Evolutionary conservation across 2,113 vertebrate species (phyloP), one percentile per base, ranked within the genome.

Genomic region (Pipa parva): DNA sequence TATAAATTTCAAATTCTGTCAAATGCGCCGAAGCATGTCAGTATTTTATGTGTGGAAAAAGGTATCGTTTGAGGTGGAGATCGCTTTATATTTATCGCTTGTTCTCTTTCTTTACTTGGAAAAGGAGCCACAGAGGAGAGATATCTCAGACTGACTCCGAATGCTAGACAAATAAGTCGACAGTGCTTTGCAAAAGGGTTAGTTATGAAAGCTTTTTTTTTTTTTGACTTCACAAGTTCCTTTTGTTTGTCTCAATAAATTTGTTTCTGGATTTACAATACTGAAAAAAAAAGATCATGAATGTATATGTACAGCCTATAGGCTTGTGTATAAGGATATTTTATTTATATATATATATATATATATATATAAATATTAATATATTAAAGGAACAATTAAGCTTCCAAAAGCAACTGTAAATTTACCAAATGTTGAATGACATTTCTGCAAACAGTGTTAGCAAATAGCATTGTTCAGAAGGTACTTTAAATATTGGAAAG

Each of bases 241-340:
- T 74, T 52, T 79, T n/a, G n/a, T 72, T 82, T 77, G 79, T 81
- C 75, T 76, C 55, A 37, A 51, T 73, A 74, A 72, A 78, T 78
- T 63, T 68, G 0, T 55, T 73, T 77, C 71, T 69, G 72, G 46
- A 73, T 78, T 68, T 75, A 54, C 74, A 68, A 80, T 63, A 72
- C 67, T 74, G 5, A 63, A 77, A 79, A 78, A 76, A 66, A 39
- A 61, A 79, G 22, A n/a, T n/a, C n/a, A n/a, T n/a, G n/a, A n/a
- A n/a, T n/a, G n/a, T n/a, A n/a, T n/a, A n/a, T n/a, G n/a, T n/a
- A n/a, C n/a, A n/a, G n/a, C n/a, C n/a, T n/a, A n/a, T n/a, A n/a
- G n/a, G n/a, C n/a, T n/a, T n/a, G n/a, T n/a, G n/a, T n/a, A n/a
- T n/a, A n/a, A n/a, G n/a, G n/a, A n/a, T n/a, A n/a, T n/a, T n/a